phyloP scores from a whole-genome alignment of 37 sponge, comb jelly and placozoan species.

The Axinella damicornis region DNA sequence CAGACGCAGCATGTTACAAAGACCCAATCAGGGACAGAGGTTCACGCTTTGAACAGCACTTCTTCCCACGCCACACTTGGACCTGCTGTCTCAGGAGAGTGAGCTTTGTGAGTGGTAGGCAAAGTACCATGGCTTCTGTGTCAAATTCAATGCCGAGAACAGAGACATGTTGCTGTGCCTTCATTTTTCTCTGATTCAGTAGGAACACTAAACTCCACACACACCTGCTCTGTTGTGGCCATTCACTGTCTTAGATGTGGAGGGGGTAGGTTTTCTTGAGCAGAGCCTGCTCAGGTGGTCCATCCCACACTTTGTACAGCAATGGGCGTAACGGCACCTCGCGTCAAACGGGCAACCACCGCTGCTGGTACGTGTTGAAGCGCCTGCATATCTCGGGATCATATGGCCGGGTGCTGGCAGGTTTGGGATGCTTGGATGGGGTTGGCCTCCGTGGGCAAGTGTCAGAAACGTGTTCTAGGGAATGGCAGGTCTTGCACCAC shows the following conservation, averaged over 20 bases:
- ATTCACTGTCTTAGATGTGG: background rate
- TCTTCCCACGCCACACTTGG: conserved; percentile 6
- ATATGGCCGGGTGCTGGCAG: too few relatives aligned
- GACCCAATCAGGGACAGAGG: conserved; percentile 12
- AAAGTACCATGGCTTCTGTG: background rate
- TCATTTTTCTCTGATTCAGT: background rate
- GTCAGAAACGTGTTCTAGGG: conserved; percentile 1
- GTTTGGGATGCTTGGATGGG: too few relatives aligned
- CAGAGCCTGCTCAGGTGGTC: background rate
- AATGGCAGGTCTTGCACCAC: conserved; percentile 25
- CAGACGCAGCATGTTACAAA: conserved; percentile 11
- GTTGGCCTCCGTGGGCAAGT: background rate
- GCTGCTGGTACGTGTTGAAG: background rate
- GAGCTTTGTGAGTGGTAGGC: conserved; percentile 6
- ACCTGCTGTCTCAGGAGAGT: background rate
- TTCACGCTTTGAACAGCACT: background rate
- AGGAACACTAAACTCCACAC: background rate
- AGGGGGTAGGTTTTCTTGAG: background rate
- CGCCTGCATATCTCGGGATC: background rate
- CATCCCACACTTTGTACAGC: background rate
- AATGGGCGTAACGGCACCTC: background rate
- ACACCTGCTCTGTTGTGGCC: background rate
- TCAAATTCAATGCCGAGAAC: conserved; percentile 26
- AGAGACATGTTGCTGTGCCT: conserved; percentile 5
- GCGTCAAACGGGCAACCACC: background rate